Percentiles rank a stretch among this genome's conserved stretches.
Evolutionary conservation across 53 echinoderm and acorn worm species (phyloP).

Genomic region (Antedon mediterranea): DNA sequence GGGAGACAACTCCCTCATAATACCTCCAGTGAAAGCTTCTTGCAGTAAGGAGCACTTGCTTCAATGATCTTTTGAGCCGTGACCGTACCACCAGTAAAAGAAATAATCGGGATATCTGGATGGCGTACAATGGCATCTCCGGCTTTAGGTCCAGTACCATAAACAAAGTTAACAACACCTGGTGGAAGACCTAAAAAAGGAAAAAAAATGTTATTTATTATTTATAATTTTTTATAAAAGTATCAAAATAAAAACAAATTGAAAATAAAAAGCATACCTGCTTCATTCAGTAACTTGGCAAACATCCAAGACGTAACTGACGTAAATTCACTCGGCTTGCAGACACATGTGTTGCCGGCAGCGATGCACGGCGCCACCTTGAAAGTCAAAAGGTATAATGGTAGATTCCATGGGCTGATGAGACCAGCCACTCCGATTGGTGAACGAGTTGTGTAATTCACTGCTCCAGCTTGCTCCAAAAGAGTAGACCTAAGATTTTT

Average conservation of each 20-base stretch:
- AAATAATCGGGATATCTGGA: conserved; percentile 64
- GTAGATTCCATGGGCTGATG: conserved; percentile 97
- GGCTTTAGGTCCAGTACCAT: conserved; percentile 56
- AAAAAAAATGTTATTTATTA: conserved; percentile 1
- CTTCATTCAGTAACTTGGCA: conserved; percentile 48
- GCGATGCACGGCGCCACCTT: conserved; percentile 96
- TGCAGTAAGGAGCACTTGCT: conserved; percentile 60
- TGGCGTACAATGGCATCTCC: conserved; percentile 68
- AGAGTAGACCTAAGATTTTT: conserved; percentile 58
- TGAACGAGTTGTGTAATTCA: conserved; percentile 60
- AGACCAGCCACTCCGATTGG: conserved; percentile 93
- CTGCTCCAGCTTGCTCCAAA: conserved; percentile 37
- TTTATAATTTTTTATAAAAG: too few relatives aligned
- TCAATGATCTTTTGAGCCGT: conserved; percentile 58
- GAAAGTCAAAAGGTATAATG: conserved; percentile 81
- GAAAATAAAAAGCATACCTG: too few relatives aligned
- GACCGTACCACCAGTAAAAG: conserved; percentile 86
- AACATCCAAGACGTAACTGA: conserved; percentile 79
- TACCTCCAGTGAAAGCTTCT: conserved; percentile 89
- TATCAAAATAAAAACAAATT: too few relatives aligned
- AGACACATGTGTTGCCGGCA: conserved; percentile 83
- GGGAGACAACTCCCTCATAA: neutral
- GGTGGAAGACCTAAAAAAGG: conserved; percentile 53
- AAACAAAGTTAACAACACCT: conserved; percentile 86
- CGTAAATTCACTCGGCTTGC: conserved; percentile 97